Percentiles rank a stretch among this genome's conserved stretches.
These are phyloP conservation scores for Anabas testudineus DNA, from an alignment of 2,797 vertebrate species.

Conservation along the genomic window DNA sequence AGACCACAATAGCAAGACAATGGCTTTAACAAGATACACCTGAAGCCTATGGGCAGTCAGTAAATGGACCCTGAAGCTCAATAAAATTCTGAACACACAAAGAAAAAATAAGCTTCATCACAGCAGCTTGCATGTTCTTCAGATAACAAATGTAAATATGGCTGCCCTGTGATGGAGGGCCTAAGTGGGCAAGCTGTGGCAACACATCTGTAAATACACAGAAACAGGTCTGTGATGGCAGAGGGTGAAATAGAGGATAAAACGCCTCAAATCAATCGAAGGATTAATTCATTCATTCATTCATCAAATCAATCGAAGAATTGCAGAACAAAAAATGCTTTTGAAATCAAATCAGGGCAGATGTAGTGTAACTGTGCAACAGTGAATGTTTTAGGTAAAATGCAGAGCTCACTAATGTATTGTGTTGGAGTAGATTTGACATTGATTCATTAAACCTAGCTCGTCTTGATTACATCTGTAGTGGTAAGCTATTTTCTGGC, in stretches of 20 bases:
- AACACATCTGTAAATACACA: conserved; percentile 13
- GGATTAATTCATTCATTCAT: too few species aligned
- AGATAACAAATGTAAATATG: conserved; percentile 29
- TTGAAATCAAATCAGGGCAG: conserved; percentile 23
- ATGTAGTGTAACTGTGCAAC: conserved; percentile 40
- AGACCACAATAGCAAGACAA: conserved; percentile 47
- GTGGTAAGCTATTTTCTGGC: conserved; percentile 80
- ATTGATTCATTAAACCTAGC: conserved; percentile 81
- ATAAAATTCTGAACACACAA: conserved; percentile 34
- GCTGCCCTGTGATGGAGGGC: too few species aligned
- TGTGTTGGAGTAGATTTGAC: conserved; percentile 72
- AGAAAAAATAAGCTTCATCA: neutral
- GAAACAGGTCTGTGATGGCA: conserved; percentile 11
- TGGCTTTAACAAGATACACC: conserved; percentile 57
- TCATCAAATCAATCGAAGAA: conserved; percentile 23
- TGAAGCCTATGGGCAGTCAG: conserved; percentile 36
- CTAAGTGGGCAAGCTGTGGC: conserved; percentile 6
- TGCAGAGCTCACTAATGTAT: conserved; percentile 58
- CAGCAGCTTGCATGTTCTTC: conserved; percentile 19
- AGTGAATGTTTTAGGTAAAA: conserved; percentile 55
- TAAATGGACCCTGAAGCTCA: conserved; percentile 48
- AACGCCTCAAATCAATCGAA: conserved; percentile 31
- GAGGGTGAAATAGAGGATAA: neutral
- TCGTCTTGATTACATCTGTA: conserved; percentile 82
- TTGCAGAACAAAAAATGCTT: conserved; percentile 16